Conservation (phyloP, 2,113 vertebrate species). For the Gobio gobio region DNA sequence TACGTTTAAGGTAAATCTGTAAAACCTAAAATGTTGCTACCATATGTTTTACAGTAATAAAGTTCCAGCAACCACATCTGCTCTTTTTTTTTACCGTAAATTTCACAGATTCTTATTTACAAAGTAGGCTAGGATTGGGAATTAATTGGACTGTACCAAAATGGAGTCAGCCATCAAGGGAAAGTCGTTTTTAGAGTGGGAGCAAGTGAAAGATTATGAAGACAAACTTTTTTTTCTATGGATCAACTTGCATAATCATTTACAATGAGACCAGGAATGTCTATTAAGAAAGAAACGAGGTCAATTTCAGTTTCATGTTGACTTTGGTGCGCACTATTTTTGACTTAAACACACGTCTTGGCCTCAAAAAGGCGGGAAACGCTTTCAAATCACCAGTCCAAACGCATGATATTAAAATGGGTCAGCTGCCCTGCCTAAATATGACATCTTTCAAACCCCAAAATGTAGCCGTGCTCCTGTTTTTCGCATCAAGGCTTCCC, state of each 20-base stretch:
- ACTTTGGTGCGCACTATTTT: slow-evolving; percentile 8
- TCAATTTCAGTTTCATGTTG: neutral
- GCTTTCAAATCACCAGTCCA: slow-evolving; percentile 15
- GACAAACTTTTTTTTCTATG: neutral
- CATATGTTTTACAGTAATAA: no score
- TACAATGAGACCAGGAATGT: neutral
- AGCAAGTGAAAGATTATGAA: neutral
- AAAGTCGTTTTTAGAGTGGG: neutral
- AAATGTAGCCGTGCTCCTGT: neutral
- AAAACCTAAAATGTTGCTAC: no score
- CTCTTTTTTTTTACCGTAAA: no score
- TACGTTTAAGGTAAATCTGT: no score
- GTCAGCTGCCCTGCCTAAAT: neutral
- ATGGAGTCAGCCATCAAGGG: neutral
- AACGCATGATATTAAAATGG: slow-evolving; percentile 7
- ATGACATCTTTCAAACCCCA: neutral
- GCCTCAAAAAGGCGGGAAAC: neutral
- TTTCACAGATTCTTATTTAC: no score
- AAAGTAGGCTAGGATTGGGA: neutral
- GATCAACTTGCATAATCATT: neutral
- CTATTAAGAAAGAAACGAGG: neutral
- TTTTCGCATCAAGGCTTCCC: slow-evolving; percentile 46
- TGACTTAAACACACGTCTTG: neutral
- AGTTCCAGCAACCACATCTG: no score
- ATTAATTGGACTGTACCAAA: neutral